These are phyloP conservation scores for Nematopogon swammerdamellus DNA, from an alignment of 2,888 invertebrate species.

Conservation along the genomic window DNA sequence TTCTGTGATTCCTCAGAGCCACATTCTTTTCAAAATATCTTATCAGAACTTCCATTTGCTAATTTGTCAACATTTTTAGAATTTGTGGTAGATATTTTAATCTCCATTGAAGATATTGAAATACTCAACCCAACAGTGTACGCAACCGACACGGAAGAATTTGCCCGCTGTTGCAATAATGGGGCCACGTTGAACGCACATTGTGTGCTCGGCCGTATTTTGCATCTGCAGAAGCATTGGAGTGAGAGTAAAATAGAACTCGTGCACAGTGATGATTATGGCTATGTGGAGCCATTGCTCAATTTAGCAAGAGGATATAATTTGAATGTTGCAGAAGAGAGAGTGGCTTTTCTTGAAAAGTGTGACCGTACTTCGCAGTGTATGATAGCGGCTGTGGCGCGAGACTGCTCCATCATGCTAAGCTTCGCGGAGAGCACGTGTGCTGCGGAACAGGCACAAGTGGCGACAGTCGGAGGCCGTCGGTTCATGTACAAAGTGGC, in stretches of 20 bases:
- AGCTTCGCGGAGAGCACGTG: slow-evolving; percentile 31
- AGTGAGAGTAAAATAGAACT: background rate
- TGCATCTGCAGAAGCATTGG: slow-evolving; percentile 26
- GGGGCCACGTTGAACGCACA: background rate
- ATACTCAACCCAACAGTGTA: too few species aligned
- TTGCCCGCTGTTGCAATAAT: too few species aligned
- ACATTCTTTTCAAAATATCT: slow-evolving; percentile 17
- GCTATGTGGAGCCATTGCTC: slow-evolving; percentile 21
- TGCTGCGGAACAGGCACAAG: slow-evolving; percentile 19
- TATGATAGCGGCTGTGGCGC: slow-evolving; percentile 63
- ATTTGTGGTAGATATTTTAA: slow-evolving; percentile 28
- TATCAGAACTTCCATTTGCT: slow-evolving; percentile 20
- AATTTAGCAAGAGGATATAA: slow-evolving; percentile 6
- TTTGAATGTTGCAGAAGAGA: slow-evolving; percentile 16
- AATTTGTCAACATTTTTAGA: slow-evolving; percentile 22
- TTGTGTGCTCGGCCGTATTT: background rate
- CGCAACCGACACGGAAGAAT: too few species aligned
- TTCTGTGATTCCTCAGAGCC: slow-evolving; percentile 23
- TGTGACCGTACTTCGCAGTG: slow-evolving; percentile 13
- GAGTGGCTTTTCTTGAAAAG: slow-evolving; percentile 18
- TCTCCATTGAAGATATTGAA: slow-evolving; percentile 7
- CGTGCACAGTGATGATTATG: slow-evolving; percentile 12
- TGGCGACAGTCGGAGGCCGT: slow-evolving; percentile 25
- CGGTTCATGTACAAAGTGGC: slow-evolving; percentile 50
- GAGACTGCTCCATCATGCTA: slow-evolving; percentile 70